Base-by-base conservation (phyloP, 2,888 invertebrate genomes). In the Erebia palarica region DNA sequence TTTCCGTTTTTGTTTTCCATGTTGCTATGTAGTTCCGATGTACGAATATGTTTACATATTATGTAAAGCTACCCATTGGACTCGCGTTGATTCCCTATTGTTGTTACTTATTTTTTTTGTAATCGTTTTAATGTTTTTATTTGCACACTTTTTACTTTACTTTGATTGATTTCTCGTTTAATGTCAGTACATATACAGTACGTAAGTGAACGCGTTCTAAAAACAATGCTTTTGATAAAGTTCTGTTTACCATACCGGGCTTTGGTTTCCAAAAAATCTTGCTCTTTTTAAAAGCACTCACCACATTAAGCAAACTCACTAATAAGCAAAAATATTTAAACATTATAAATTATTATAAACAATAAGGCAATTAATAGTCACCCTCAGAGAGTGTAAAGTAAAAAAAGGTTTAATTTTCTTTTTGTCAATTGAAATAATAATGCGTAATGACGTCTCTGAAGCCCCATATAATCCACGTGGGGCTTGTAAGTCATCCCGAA, bases 1-100 rank as follows among this genome's bases (percentile, higher is more conserved):
- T 88, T 89, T 88, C 90, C 88, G 90, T 84, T 87, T 67, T 85
- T 87, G 84, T 86, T 86, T 88, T 85, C 85, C 82, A 84, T 86
- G 71, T 69, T 66, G 69, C 73, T 66, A 71, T 63, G 73, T 65
- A 72, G 58, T 49, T 71, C 36, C 58, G 47, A 53, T 68, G 18
- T 44, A 16, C 57, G 68, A 36, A 36, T 36, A 68, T 76, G 75
- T 78, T 78, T 77, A 76, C 75, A 73, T 65, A 59, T 58, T 36
- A 7, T 2, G 36, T 36, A 42, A 9, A 60, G 42, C 27, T 60
- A 60, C 42, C 8, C 14, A 21, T 47, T 49, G 63, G 63, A 49
- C 4, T 69, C 36, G 70, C 55, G 21, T 65, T 64, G 53, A 71
- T 66, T 73, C 66, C 58, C 55, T 58, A 36, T 36, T 36, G 36